A percentile compares a stretch with the other conserved stretches of the same genome.
Conservation (phyloP, 2,797 vertebrate species). For the Spinibarbus caldwelli region DNA sequence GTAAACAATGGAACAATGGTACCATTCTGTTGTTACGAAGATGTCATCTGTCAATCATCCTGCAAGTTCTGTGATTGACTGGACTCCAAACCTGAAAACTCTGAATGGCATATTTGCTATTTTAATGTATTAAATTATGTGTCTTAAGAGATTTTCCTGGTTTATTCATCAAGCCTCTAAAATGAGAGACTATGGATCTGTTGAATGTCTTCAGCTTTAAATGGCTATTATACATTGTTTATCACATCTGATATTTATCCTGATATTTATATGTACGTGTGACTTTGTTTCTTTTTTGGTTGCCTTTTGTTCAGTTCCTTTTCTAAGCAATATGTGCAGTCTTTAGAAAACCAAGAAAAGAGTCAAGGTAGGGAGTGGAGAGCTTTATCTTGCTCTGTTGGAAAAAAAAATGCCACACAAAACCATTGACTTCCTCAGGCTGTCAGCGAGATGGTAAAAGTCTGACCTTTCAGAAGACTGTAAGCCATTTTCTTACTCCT, state of each 20-base stretch:
- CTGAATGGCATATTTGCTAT: slow-evolving; percentile 75
- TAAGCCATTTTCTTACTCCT: slow-evolving; percentile 58
- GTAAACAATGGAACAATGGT: slow-evolving; percentile 73
- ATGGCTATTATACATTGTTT: slow-evolving; percentile 59
- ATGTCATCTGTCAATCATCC: slow-evolving; percentile 74
- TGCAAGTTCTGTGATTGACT: slow-evolving; percentile 81
- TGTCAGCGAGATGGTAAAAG: slow-evolving; percentile 43
- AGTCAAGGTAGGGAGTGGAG: slow-evolving; percentile 29
- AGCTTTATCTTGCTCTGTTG: slow-evolving; percentile 42
- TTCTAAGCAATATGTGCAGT: slow-evolving; percentile 65
- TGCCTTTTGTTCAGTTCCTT: slow-evolving; percentile 38
- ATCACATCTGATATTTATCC: slow-evolving; percentile 65
- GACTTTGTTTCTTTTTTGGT: slow-evolving; percentile 34
- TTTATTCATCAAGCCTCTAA: slow-evolving; percentile 63
- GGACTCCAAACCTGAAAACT: slow-evolving; percentile 78
- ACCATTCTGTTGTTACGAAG: slow-evolving; percentile 69
- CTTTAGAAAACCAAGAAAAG: slow-evolving; percentile 58
- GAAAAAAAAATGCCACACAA: slow-evolving; percentile 48
- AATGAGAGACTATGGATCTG: slow-evolving; percentile 68
- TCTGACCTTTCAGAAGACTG: slow-evolving; percentile 56
- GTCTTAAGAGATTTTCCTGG: slow-evolving; percentile 71
- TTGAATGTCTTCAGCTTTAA: slow-evolving; percentile 62
- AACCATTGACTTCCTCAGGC: slow-evolving; percentile 65
- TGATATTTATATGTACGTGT: slow-evolving; percentile 63
- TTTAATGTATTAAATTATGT: slow-evolving; percentile 73